phyloP scores from a whole-genome alignment of 2,797 vertebrate genomes.

The Sternarchorhynchus goeldii region DNA sequence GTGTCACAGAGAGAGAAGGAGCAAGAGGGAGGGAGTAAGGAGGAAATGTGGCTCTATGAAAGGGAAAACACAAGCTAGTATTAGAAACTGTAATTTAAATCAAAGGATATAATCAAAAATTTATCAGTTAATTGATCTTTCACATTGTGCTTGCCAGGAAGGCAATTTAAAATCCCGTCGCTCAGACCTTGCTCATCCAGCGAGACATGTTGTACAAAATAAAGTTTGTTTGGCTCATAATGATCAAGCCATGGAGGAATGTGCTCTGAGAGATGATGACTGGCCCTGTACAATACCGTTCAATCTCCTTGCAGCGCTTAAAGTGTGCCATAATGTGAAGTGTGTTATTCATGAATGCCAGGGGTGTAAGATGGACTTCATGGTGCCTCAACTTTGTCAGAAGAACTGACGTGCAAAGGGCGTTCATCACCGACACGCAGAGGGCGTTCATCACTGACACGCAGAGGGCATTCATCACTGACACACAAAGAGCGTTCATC shows the following conservation, averaged over 20 bases:
- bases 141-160: constrained; percentile 58
- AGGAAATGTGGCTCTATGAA: constrained; percentile 30
- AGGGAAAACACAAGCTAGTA: constrained; percentile 44
- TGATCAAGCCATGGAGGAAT: constrained; percentile 58
- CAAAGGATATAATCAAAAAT: constrained; percentile 63
- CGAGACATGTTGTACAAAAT: constrained; percentile 56
- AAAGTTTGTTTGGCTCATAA: constrained; percentile 57
- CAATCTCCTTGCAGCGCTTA: constrained; percentile 28
- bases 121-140: constrained; percentile 68
- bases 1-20: constrained; percentile 17
- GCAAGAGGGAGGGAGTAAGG: constrained; percentile 30
- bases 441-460: not conserved
- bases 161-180: constrained; percentile 53
- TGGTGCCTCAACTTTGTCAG: constrained; percentile 26
- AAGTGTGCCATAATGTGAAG: constrained; percentile 10
- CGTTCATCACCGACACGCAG: not conserved
- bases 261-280: constrained; percentile 54
- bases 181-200: constrained; percentile 49
- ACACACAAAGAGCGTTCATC: too few relatives aligned
- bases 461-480: not conserved
- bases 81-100: constrained; percentile 65
- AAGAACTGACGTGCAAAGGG: not conserved
- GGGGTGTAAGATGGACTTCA: constrained; percentile 28
- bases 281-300: constrained; percentile 41
- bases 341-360: constrained; percentile 45